Evolutionary conservation across 30 jellyfish, hydroid and myxozoan species (phyloP), one percentile per base, ranked within the genome.

Genomic region (Chrysaora quinquecirrha): DNA sequence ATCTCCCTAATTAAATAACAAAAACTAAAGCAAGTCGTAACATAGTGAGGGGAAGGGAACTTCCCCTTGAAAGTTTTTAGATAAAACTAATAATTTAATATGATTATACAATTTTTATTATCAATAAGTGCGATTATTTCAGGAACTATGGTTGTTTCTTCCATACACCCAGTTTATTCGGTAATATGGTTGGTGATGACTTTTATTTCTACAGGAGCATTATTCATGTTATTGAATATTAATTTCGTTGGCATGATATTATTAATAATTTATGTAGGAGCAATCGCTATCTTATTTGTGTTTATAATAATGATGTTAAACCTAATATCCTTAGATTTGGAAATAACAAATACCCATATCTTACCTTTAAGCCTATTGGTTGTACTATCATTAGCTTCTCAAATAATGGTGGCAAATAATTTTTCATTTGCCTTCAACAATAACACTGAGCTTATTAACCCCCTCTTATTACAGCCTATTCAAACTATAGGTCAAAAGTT

Each of bases 21-120:
- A 71, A n/a, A 63, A 21, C 35, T 33, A 78, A 56, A 81, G 92
- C 80, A 81, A 81, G 92, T 81, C 87, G 92, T 81, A 81, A 81
- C 92, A 81, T 81, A 81, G 92, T 81, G 92, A 72, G 92, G 70
- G 92, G 33, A 81, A 81, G 89, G 92, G 92, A 81, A 81, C 89
- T 81, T 81, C 34, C 60, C 50, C 92, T 72, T 69, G 92, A 32
- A 12, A 43, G 23, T 6, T 7, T 14, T 20, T 66, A 9, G 10
- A 22, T 6, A 9, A 6, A 43, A 43, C 12, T 9, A 16, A 43
- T 43, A 43, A 43, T 6, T 16, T 6, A 9, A 6, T 43, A 43
- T 43, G 58, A 16, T 43, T 43, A 6, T 16, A 16, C 16, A 6
- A 6, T 43, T 75, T 46, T 27, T 68, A 3, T 46, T 85, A 7